Evolutionary conservation across 2,888 invertebrate species (phyloP).

Genomic region (Eristalinus sepulchralis): DNA sequence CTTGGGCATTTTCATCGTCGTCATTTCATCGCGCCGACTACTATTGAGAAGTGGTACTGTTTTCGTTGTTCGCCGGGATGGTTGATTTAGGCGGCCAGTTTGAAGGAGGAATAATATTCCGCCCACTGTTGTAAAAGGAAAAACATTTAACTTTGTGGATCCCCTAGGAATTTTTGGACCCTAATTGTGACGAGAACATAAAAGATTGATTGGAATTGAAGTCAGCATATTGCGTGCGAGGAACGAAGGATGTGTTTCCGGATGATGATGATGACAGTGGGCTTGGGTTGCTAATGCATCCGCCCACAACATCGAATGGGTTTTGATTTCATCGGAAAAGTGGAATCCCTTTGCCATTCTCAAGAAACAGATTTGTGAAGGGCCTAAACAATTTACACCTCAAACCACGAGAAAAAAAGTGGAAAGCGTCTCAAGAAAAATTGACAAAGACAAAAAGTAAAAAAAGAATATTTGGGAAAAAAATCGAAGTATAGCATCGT

Average conservation of each 20-base stretch:
- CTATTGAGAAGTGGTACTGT: neutral
- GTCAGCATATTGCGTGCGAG: constrained; percentile 4
- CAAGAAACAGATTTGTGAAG: neutral
- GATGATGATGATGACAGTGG: neutral
- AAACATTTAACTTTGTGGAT: neutral
- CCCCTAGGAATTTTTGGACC: constrained; percentile 1
- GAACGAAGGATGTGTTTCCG: neutral
- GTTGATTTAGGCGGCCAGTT: neutral
- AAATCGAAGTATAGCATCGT: too few species aligned
- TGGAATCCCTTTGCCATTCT: neutral
- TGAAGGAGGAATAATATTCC: neutral
- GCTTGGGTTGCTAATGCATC: neutral
- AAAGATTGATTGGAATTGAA: constrained; percentile 25
- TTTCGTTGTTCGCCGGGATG: neutral
- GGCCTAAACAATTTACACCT: neutral
- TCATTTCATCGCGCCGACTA: neutral
- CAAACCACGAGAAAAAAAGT: neutral
- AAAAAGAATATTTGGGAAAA: too few species aligned
- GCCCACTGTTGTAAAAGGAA: neutral
- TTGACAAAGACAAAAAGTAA: too few species aligned
- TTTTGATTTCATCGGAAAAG: neutral
- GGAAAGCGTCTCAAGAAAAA: too few species aligned
- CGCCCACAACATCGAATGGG: neutral
- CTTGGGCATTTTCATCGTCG: neutral
- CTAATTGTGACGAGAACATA: constrained; percentile 24